Evolutionary conservation across 1,140 invertebrate genomes (phyloP).

Genomic region (Harpegnathos saltator): DNA sequence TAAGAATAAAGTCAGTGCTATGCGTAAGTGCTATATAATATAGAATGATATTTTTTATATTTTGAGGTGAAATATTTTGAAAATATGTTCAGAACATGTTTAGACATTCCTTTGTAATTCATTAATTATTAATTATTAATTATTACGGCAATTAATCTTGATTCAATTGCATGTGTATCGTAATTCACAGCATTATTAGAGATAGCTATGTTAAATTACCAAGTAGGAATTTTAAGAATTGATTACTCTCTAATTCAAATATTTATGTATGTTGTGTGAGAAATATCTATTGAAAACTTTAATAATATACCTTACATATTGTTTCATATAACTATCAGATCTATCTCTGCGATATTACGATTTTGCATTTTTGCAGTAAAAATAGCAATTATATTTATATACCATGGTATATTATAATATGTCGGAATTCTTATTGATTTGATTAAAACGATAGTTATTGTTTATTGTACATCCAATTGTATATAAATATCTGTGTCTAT

Average conservation of each 20-base stretch:
- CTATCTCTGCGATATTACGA: conserved; percentile 19
- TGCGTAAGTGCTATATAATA: conserved; percentile 55
- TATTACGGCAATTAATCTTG: conserved; percentile 69
- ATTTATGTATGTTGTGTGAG: not conserved
- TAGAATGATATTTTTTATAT: conserved; percentile 35
- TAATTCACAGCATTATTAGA: conserved; percentile 67
- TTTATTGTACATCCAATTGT: conserved; percentile 76
- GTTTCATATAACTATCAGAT: conserved; percentile 60
- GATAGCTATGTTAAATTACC: conserved; percentile 13
- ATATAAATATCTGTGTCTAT: conserved; percentile 80
- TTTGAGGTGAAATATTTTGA: conserved; percentile 14
- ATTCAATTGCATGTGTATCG: conserved; percentile 67
- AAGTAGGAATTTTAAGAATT: conserved; percentile 9
- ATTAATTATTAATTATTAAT: conserved; percentile 72
- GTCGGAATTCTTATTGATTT: conserved; percentile 61
- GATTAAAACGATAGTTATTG: conserved; percentile 60
- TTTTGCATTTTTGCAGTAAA: conserved; percentile 68
- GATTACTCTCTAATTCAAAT: conserved; percentile 36
- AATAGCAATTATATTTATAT: conserved; percentile 72
- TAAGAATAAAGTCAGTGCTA: conserved; percentile 67
- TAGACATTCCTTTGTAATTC: conserved; percentile 53
- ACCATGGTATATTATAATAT: conserved; percentile 55
- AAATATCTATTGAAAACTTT: conserved; percentile 43
- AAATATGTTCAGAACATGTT: conserved; percentile 26
- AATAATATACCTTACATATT: conserved; percentile 41